phyloP scores from a whole-genome alignment of 2,797 vertebrate species.

The Protosalanx chinensis region DNA sequence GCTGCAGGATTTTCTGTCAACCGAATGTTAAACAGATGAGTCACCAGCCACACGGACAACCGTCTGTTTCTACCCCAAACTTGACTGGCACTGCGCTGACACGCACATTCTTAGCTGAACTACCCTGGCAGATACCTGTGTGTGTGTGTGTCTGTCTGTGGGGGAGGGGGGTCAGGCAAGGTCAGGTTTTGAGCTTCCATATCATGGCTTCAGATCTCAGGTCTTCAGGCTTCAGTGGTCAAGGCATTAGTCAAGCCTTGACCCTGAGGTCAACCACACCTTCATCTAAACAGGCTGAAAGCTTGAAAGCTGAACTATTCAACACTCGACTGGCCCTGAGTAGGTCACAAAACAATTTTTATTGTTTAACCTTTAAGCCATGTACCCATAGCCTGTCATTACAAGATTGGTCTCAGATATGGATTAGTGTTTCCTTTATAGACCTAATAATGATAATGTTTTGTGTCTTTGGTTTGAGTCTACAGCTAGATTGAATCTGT shows the following conservation, averaged over 20 bases:
- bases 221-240: background rate
- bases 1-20: constrained; percentile 94
- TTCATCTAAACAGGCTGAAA: no score
- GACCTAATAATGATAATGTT: no score
- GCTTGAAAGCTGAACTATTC: no score
- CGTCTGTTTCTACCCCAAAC: background rate
- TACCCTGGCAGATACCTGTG: background rate
- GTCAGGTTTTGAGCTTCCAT: background rate
- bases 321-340: no score
- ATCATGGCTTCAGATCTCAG: constrained; percentile 1
- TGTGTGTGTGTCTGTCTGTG: background rate
- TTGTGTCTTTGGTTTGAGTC: no score
- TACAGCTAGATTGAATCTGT: no score
- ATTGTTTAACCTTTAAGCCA: no score
- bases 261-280: background rate
- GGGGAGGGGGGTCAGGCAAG: background rate
- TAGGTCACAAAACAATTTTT: no score
- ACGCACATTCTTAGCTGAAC: background rate
- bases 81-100: background rate
- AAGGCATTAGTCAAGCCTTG: background rate
- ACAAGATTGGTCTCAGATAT: no score
- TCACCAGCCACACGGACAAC: background rate
- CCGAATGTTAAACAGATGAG: constrained; percentile 11
- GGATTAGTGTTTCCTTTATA: no score
- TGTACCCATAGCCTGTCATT: no score